Base-by-base conservation (phyloP, 1,140 invertebrate species). In the Leptopilina boulardi region DNA sequence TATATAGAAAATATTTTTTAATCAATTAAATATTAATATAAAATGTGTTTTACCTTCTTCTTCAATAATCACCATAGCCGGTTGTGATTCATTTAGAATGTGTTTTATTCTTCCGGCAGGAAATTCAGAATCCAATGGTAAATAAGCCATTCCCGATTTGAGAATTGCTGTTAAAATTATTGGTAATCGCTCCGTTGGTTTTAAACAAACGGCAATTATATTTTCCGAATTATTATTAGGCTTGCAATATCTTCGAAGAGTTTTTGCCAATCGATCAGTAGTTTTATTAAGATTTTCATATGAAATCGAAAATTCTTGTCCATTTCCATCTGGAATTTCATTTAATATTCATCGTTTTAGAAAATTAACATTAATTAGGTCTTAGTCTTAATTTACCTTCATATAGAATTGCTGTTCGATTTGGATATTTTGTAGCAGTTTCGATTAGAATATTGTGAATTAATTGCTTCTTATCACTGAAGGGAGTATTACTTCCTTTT, bases 81-180 rank as follows among this genome's bases (percentile, higher is more conserved):
- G 96, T 78, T 94, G 91, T 0, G 96, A 92, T 85, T 97, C 96
- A 26, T 92, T 89, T 9, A 97, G 87, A 74, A 97, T 97, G 84
- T 97, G 95, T 26, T 94, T 92, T 8, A 97, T 92, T 77, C 96
- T 92, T 19, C 93, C 92, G 15, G 92, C 92, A 0, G 96, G 96
- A 83, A 96, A 96, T 70, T 92, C 93, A 1, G 94, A 92, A 86
- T 97, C 96, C 73, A 97, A 91, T 0, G 96, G 96, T 41, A 98
- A 87, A 88, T 97, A 98, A 0, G 96, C 94, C 56, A 94, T 95
- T 0, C 96, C 96, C 0, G 94, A 91, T 92, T 97, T 98, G 92
- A 95, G 94, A 56, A 96, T 94, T 11, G 95, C 93, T 74, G 97
- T 86, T 23, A 98, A 88, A 0, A 93, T 89, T 0, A 93, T 90